Conservation (phyloP, 2,888 invertebrate species). For the Phania funesta region DNA sequence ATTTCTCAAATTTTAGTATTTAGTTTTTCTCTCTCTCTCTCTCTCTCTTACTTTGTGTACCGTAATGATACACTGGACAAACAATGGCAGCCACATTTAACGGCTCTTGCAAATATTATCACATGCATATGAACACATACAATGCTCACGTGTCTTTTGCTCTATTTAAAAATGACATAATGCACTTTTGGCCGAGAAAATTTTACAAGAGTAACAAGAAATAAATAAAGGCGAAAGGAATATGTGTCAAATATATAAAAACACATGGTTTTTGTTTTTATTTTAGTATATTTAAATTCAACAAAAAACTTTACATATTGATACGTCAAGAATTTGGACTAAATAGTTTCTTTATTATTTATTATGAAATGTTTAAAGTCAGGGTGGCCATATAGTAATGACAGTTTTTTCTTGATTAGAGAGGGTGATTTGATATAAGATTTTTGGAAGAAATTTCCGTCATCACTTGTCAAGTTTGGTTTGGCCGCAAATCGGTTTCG, state of each 20-base stretch:
- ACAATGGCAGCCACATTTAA: slow-evolving; percentile 12
- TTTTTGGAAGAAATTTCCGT: too few species aligned
- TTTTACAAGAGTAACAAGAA: neutral
- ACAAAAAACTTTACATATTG: too few species aligned
- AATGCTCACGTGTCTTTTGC: neutral
- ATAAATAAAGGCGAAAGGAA: slow-evolving; percentile 1
- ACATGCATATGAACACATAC: neutral
- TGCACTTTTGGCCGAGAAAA: slow-evolving; percentile 72
- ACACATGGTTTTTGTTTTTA: neutral
- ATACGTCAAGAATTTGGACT: too few species aligned
- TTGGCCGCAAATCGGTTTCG: too few species aligned
- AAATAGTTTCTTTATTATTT: too few species aligned
- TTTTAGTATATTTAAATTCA: too few species aligned
- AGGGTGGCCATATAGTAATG: too few species aligned
- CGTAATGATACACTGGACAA: slow-evolving; percentile 25
- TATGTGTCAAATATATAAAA: neutral
- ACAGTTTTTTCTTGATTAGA: too few species aligned
- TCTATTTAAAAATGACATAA: slow-evolving; percentile 74
- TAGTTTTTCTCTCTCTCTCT: neutral
- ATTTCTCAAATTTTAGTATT: neutral
- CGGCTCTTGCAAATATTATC: neutral
- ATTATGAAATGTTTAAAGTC: too few species aligned
- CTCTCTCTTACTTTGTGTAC: neutral
- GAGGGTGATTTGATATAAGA: too few species aligned
- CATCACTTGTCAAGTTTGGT: too few species aligned